Percentiles rank a stretch among this genome's conserved stretches.
Conservation (phyloP, 2,797 vertebrate species). For the Cossypha niveicapilla region DNA sequence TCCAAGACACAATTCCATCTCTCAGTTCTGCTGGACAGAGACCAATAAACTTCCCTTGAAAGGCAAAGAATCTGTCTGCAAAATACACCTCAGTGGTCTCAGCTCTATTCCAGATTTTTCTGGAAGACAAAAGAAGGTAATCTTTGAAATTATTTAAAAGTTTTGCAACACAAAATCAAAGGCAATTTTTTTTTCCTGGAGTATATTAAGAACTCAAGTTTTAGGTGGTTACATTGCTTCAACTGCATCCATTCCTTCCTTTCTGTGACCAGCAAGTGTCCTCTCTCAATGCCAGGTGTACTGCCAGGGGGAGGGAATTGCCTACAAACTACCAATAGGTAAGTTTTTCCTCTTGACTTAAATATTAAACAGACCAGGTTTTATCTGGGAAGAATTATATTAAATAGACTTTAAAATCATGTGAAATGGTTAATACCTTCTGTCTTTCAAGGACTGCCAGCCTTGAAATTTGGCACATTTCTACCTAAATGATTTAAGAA, state of each 20-base stretch:
- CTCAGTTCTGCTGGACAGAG: neutral
- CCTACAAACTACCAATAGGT: neutral
- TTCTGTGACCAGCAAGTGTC: neutral
- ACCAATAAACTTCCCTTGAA: neutral
- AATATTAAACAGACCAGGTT: neutral
- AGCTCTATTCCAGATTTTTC: neutral
- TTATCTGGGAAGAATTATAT: neutral
- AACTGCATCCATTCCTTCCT: neutral
- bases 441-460: neutral
- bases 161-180: neutral
- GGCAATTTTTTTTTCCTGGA: neutral
- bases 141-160: neutral
- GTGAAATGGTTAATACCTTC: neutral
- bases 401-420: neutral
- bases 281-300: neutral
- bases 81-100: neutral
- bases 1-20: neutral
- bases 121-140: neutral
- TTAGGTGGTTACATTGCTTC: neutral
- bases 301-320: neutral
- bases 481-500: neutral
- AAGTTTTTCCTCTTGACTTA: neutral
- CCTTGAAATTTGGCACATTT: neutral
- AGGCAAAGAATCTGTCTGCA: neutral
- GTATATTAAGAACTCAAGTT: neutral